phyloP scores from a whole-genome alignment of 2,797 vertebrate genomes.

The Lagodon rhomboides region DNA sequence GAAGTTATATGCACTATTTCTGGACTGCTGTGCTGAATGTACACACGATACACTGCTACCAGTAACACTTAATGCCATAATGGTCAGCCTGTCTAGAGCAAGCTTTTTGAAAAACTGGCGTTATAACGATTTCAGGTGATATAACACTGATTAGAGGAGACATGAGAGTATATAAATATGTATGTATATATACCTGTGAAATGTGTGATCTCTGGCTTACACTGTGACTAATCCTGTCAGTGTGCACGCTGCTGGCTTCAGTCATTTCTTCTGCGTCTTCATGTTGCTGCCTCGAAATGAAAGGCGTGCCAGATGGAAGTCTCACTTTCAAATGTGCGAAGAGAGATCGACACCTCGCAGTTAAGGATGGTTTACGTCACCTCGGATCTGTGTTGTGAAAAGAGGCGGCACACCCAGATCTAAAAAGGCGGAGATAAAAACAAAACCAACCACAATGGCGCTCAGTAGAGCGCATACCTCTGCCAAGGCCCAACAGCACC shows the following conservation, averaged over 20 bases:
- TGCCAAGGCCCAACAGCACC: too few relatives aligned
- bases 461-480: too few relatives aligned
- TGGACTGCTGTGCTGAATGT: conserved; percentile 16
- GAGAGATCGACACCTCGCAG: conserved; percentile 44
- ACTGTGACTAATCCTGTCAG: conserved; percentile 1
- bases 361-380: not conserved
- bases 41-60: not conserved
- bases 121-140: conserved; percentile 3
- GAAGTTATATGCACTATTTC: conserved; percentile 58
- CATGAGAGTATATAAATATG: not conserved
- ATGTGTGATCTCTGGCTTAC: conserved; percentile 9
- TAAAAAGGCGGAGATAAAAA: not conserved
- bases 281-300: conserved; percentile 8
- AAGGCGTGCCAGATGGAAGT: conserved; percentile 51
- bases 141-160: conserved; percentile 4
- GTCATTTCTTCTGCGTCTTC: conserved; percentile 23
- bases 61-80: not conserved
- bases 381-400: conserved; percentile 12
- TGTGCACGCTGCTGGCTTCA: conserved; percentile 5
- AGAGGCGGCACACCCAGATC: conserved; percentile 16
- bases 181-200: not conserved
- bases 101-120: conserved; percentile 16
- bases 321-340: conserved; percentile 56
- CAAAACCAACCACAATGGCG: not conserved
- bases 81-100: conserved; percentile 4